Percentiles rank a stretch among this genome's conserved stretches.
Evolutionary conservation across 2,888 invertebrate genomes (phyloP).

Genomic region (Ceratothoa steindachneri): DNA sequence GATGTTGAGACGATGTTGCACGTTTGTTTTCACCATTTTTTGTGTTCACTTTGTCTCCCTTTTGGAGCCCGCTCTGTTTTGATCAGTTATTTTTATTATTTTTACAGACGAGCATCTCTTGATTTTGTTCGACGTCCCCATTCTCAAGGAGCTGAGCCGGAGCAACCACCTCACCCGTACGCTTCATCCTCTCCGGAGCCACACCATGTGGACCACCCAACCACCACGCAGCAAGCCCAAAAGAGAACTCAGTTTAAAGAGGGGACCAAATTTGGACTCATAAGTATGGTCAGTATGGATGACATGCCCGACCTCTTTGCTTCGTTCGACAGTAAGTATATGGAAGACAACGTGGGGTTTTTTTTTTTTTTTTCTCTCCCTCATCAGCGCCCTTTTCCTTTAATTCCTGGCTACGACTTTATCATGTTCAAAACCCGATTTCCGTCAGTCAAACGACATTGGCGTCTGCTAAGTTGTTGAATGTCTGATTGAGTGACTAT

Average conservation of each 20-base stretch:
- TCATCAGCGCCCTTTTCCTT: background rate
- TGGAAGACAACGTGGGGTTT: too few relatives aligned
- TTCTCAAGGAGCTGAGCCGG: background rate
- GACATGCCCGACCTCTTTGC: constrained; percentile 94
- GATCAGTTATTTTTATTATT: too few relatives aligned
- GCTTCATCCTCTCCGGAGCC: background rate
- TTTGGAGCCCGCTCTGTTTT: too few relatives aligned
- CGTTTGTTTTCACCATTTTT: too few relatives aligned
- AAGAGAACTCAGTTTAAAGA: constrained; percentile 42
- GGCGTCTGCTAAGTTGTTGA: too few relatives aligned
- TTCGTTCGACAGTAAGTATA: constrained; percentile 82
- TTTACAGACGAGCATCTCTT: constrained; percentile 38
- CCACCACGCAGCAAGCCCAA: constrained; percentile 23
- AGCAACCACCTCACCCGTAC: background rate
- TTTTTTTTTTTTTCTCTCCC: constrained; percentile 7
- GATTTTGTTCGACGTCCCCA: constrained; percentile 32
- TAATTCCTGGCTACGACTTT: background rate
- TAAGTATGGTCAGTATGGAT: constrained; percentile 88
- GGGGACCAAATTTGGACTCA: constrained; percentile 72
- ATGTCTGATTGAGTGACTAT: too few relatives aligned
- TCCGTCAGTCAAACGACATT: too few relatives aligned
- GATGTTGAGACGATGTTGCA: too few relatives aligned
- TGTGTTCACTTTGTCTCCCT: too few relatives aligned
- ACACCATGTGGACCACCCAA: background rate
- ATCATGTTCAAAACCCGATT: too few relatives aligned